Evolutionary conservation across 2,888 invertebrate species (phyloP).

Genomic region (Helobdella robusta): DNA sequence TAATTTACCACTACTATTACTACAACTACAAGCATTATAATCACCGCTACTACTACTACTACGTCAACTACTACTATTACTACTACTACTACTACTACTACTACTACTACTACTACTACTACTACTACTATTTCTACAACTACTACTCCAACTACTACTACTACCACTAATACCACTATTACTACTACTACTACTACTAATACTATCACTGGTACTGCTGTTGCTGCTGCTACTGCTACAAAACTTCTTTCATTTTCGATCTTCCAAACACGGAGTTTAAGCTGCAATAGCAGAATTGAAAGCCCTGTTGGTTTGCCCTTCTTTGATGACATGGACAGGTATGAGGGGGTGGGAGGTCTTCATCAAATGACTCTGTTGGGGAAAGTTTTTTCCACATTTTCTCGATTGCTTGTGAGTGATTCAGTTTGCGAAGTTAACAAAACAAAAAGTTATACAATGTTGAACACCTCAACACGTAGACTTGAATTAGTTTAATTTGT

Average conservation of each 20-base stretch:
- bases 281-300: slow-evolving; percentile 35
- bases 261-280: slow-evolving; percentile 19
- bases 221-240: too few species aligned
- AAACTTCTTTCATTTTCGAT: too few species aligned
- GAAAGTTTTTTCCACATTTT: neutral
- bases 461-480: too few species aligned
- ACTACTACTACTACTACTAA: too few species aligned
- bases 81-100: neutral
- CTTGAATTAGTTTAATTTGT: neutral
- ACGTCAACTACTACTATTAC: neutral
- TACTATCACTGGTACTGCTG: too few species aligned
- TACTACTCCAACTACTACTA: too few species aligned
- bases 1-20: neutral
- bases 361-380: slow-evolving; percentile 42
- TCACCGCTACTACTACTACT: slow-evolving; percentile 4
- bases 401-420: neutral
- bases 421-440: neutral
- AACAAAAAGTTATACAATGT: neutral
- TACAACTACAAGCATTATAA: neutral
- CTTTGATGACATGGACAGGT: slow-evolving; percentile 39
- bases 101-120: neutral
- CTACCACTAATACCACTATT: too few species aligned
- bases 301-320: slow-evolving; percentile 34
- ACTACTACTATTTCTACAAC: too few species aligned
- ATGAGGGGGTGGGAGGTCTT: slow-evolving; percentile 40